A percentile compares a stretch with the other conserved stretches of the same genome.
Conservation (phyloP, 2,113 vertebrate genomes). For the Prunella himalayana region DNA sequence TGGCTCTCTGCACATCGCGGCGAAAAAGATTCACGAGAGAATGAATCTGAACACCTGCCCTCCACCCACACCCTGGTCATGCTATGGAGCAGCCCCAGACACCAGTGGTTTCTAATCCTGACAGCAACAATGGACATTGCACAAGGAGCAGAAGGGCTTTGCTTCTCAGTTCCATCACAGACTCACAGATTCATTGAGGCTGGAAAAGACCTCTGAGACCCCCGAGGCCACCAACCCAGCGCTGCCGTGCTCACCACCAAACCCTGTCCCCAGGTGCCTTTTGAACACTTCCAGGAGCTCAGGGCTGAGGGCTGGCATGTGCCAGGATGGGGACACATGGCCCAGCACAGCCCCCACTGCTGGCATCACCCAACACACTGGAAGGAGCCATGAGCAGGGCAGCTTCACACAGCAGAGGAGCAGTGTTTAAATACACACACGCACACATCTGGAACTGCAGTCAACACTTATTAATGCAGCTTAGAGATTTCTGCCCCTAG, state of each 20-base stretch:
- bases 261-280: neutral
- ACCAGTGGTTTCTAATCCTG: neutral
- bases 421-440: neutral
- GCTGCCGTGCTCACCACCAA: rapidly evolving
- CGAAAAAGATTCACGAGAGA: neutral
- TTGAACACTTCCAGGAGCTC: neutral
- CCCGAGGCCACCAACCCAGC: neutral
- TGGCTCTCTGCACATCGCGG: rapidly evolving
- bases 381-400: neutral
- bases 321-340: neutral
- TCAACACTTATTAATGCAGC: neutral
- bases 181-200: neutral
- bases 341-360: neutral
- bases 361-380: neutral
- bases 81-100: neutral
- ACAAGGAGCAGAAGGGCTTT: neutral
- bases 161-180: neutral
- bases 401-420: neutral
- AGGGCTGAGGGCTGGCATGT: neutral
- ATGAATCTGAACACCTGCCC: too few species aligned
- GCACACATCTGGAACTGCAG: neutral
- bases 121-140: neutral
- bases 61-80: neutral
- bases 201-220: neutral
- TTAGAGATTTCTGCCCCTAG: neutral